Evolutionary conservation across 2,888 invertebrate species (phyloP), one percentile per base, ranked within the genome.

Genomic region (Parnassius mnemosyne): DNA sequence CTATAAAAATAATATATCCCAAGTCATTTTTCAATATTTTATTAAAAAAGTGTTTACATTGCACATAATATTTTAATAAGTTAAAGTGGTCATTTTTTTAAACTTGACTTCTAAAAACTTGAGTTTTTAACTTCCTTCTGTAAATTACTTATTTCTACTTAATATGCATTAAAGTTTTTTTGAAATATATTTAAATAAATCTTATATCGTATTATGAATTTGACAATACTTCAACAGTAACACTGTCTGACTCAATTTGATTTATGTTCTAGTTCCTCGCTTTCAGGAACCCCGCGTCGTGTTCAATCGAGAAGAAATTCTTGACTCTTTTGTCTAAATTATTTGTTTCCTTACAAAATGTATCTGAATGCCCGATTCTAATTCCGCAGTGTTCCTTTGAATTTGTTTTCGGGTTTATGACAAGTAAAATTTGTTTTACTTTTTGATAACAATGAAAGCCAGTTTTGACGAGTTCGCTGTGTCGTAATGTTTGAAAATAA

Each of bases 391-490:
- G 47, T 46, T 52, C 20, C 10, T 43, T 50, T 41, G 47, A 55
- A 60, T 49, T 53, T 64, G 41, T 44, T 53, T 12, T 47, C 57
- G 49, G 44, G 50, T 60, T 62, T 53, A 53, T 50, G 62, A 62
- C 50, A 53, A 53, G 62, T 49, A n/a, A 67, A 70, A 68, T 67
- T 68, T 69, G 68, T 69, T 69, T 67, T 53, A 60, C 64, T 58
- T 65, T 71, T 67, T 69, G 65, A 74, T 75, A 75, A 79, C 79
- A 80, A 80, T 78, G 71, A 77, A 75, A 70, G 77, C 78, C 79
- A 42, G 10, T 71, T 75, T 74, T 71, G 76, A 75, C 77, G 75
- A 73, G 74, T 60, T 53, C 54, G 61, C 71, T 69, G 65, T 60
- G 69, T 66, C 68, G 42, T 58, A 41, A 53, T 53, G 49, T 57